Evolutionary conservation across 2,888 invertebrate species (phyloP).

Genomic region (Quadroppia sp.): DNA sequence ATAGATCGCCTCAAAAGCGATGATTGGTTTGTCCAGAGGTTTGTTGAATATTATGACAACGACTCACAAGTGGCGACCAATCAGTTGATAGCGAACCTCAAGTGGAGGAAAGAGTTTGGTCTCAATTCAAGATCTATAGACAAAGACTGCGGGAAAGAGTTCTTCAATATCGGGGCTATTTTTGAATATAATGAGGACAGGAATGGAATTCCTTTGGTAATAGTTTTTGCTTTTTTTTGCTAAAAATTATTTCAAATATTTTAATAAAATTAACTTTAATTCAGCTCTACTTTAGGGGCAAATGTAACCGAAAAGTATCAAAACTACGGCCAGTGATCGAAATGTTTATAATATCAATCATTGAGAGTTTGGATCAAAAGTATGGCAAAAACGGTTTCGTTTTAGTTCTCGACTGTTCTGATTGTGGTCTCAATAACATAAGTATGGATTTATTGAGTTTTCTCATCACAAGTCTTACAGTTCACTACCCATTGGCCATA

Average conservation of each 20-base stretch:
- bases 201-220: conserved; percentile 29
- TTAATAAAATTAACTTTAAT: neutral
- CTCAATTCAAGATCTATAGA: neutral
- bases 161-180: conserved; percentile 7
- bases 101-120: conserved; percentile 11
- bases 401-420: conserved; percentile 18
- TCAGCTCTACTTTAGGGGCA: neutral
- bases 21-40: conserved; percentile 30
- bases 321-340: conserved; percentile 16
- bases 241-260: neutral
- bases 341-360: neutral
- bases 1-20: neutral
- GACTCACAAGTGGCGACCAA: neutral
- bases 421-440: conserved; percentile 6
- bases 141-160: neutral
- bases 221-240: neutral
- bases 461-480: neutral
- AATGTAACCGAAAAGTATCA: conserved; percentile 27
- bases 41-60: conserved; percentile 25
- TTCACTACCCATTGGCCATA: conserved; percentile 10
- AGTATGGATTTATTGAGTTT: conserved; percentile 24
- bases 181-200: conserved; percentile 3
- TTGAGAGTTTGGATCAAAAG: neutral
- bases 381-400: neutral
- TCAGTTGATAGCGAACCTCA: neutral